A percentile compares a stretch with the other conserved stretches of the same genome.
Conservation (phyloP, 2,888 invertebrate species). For the Mesorhabditis belari region DNA sequence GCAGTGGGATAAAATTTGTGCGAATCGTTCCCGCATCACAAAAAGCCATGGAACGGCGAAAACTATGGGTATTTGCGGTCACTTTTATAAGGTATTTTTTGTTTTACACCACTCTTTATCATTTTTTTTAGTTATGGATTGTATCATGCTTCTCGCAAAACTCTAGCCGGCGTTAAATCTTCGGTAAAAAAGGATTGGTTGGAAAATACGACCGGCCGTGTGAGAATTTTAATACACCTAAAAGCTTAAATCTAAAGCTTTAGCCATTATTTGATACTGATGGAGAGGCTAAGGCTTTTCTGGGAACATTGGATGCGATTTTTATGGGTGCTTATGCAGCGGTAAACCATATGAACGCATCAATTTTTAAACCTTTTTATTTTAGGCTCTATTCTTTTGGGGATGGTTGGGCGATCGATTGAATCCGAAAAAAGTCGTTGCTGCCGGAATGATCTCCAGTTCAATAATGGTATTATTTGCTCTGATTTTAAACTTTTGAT, state of each 20-base stretch:
- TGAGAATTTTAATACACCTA: background rate
- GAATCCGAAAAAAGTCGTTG: constrained; percentile 55
- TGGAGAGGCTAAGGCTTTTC: constrained; percentile 44
- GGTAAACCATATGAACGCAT: constrained; percentile 8
- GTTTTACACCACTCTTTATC: background rate
- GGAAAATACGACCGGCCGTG: constrained; percentile 32
- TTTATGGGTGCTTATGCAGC: constrained; percentile 51
- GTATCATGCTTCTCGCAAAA: constrained; percentile 48
- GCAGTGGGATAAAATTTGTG: constrained; percentile 1
- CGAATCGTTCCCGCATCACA: background rate
- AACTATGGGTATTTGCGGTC: constrained; percentile 35
- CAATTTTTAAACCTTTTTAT: constrained; percentile 3
- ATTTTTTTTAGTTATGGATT: constrained; percentile 39
- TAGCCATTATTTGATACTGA: constrained; percentile 36
- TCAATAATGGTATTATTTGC: constrained; percentile 53
- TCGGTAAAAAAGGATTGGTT: constrained; percentile 47
- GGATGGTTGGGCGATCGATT: constrained; percentile 58
- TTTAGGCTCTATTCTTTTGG: constrained; percentile 57
- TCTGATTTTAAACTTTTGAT: background rate
- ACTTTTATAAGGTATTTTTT: constrained; percentile 37
- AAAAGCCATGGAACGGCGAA: constrained; percentile 1
- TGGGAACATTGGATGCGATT: constrained; percentile 49
- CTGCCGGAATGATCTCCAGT: constrained; percentile 57
- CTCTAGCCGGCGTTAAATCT: constrained; percentile 48
- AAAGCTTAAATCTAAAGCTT: constrained; percentile 1